These are phyloP conservation scores for Acrossocheilus wenchowensis DNA, from an alignment of 2,797 vertebrate genomes.

Conservation along the genomic window DNA sequence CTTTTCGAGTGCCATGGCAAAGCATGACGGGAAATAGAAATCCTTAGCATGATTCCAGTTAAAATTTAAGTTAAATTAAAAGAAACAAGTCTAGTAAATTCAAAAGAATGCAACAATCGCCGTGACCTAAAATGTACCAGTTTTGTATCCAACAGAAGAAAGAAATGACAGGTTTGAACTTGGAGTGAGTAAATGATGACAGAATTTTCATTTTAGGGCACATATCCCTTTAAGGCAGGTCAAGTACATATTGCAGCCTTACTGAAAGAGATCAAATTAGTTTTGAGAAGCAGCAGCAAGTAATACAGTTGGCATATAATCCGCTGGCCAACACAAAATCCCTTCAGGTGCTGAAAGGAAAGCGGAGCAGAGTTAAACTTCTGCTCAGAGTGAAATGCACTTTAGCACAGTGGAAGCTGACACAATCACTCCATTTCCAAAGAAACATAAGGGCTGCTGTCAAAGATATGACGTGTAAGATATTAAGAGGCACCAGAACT, in stretches of 20 bases:
- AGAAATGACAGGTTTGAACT: background rate
- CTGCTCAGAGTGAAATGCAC: background rate
- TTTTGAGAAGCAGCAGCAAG: background rate
- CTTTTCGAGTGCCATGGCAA: background rate
- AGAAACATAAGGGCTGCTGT: constrained; percentile 14
- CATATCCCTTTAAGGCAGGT: constrained; percentile 20
- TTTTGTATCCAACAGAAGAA: background rate
- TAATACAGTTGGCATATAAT: background rate
- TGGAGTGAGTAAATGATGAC: background rate
- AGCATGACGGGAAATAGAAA: background rate
- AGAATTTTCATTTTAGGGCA: background rate
- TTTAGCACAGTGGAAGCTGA: constrained; percentile 3
- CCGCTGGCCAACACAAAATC: background rate
- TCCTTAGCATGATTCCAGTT: too few relatives aligned
- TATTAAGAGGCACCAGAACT: constrained; percentile 28
- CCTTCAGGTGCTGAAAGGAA: constrained; percentile 1
- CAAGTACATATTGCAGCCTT: constrained; percentile 21
- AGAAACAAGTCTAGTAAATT: too few relatives aligned
- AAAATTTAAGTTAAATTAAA: too few relatives aligned
- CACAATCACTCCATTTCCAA: constrained; percentile 1
- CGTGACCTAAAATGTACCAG: background rate
- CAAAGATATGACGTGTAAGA: background rate
- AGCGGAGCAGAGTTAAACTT: background rate
- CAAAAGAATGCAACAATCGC: background rate
- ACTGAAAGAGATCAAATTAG: constrained; percentile 10